These are phyloP conservation scores for Ardeotis arabs DNA, from an alignment of 2,113 vertebrate genomes.

Conservation along the genomic window DNA sequence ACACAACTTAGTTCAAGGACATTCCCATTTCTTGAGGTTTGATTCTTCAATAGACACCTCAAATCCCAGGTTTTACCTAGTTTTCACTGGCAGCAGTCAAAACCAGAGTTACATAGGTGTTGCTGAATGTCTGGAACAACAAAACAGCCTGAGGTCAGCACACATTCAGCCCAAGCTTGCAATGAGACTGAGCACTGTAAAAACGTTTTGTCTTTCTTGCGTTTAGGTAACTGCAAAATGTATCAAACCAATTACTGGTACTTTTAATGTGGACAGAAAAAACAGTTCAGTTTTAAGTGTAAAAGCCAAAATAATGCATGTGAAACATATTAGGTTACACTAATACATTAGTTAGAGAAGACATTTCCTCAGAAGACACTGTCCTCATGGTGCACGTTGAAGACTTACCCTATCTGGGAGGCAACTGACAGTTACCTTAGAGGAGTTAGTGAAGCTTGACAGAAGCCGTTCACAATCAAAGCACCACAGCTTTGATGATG, in stretches of 20 bases:
- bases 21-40: not conserved
- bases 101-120: not conserved
- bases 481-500: not conserved
- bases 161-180: not conserved
- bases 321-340: not conserved
- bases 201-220: not conserved
- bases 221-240: not conserved
- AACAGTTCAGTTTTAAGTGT: not conserved
- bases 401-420: not conserved
- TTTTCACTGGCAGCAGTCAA: not conserved
- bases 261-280: not conserved
- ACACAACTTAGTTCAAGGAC: not conserved
- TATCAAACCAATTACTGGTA: not conserved
- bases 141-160: not conserved
- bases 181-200: not conserved
- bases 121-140: not conserved
- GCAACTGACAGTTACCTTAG: not conserved
- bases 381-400: not conserved
- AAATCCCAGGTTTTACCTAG: not conserved
- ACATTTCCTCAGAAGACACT: not conserved
- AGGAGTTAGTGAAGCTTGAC: not conserved
- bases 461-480: not conserved
- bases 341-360: not conserved
- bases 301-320: not conserved
- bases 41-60: not conserved